phyloP scores from a whole-genome alignment of 2,888 invertebrate genomes.

The Macrophya alboannulata region DNA sequence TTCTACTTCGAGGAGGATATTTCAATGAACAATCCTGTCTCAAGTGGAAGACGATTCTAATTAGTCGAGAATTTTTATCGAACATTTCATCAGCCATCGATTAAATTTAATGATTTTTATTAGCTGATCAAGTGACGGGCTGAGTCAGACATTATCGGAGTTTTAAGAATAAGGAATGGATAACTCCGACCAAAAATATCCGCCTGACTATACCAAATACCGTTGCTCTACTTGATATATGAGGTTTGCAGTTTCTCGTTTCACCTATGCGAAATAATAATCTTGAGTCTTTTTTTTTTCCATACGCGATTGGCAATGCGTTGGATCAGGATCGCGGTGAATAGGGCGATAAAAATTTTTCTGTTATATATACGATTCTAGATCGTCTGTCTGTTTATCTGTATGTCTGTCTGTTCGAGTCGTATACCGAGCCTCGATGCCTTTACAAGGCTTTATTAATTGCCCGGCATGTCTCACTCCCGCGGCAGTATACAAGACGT shows the following conservation, averaged over 20 bases:
- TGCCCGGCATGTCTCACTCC: conserved; percentile 63
- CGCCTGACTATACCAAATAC: neutral
- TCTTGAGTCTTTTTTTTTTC: neutral
- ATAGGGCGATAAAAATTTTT: conserved; percentile 24
- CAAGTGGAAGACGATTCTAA: too few species aligned
- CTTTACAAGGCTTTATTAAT: conserved; percentile 64
- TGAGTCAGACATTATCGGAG: neutral
- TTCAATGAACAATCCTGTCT: too few species aligned
- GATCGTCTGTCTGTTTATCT: conserved; percentile 10
- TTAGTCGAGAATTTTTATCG: too few species aligned
- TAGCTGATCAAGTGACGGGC: neutral
- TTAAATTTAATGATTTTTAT: conserved; percentile 3
- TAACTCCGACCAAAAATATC: neutral
- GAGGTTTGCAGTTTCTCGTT: conserved; percentile 5
- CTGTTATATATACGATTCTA: conserved; percentile 23
- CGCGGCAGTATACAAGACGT: conserved; percentile 49
- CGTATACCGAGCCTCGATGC: conserved; percentile 10
- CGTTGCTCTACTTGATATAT: conserved; percentile 1
- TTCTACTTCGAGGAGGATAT: too few species aligned
- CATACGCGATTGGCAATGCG: conserved; percentile 6
- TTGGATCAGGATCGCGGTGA: neutral
- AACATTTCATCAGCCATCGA: neutral
- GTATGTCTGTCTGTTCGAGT: neutral
- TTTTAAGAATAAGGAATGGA: conserved; percentile 1
- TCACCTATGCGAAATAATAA: neutral